Conservation (phyloP, 2,797 vertebrate genomes). For the Allobates femoralis region DNA sequence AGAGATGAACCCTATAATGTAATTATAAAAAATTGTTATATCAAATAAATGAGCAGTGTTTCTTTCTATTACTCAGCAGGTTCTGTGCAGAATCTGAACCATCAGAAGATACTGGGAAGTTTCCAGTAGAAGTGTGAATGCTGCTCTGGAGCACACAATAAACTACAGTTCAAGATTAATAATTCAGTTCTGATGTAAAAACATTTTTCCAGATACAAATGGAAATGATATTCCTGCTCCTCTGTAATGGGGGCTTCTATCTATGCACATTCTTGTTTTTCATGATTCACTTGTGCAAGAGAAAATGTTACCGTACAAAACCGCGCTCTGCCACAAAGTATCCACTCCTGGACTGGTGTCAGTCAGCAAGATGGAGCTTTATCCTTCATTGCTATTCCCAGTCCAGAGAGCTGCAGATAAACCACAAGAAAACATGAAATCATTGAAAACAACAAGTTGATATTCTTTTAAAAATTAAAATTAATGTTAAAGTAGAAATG, state of each 20-base stretch:
- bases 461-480: conserved; percentile 39
- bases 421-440: conserved; percentile 35
- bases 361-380: background rate
- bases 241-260: background rate
- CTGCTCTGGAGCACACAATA: background rate
- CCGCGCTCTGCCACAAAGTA: no score
- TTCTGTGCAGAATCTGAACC: background rate
- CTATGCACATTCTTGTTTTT: background rate
- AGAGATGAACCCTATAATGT: no score
- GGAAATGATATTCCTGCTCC: background rate
- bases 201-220: background rate
- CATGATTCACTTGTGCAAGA: conserved; percentile 15
- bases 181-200: background rate
- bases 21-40: no score
- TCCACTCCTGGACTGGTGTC: background rate
- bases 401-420: background rate
- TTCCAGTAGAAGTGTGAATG: background rate
- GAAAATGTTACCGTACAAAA: no score
- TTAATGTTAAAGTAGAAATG: conserved; percentile 51
- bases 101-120: background rate
- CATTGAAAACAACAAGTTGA: conserved; percentile 41
- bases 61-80: background rate
- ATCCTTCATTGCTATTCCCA: background rate
- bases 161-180: background rate
- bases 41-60: background rate